Evolutionary conservation across 2,888 invertebrate genomes (phyloP).

Genomic region (Trachelus stipa): DNA sequence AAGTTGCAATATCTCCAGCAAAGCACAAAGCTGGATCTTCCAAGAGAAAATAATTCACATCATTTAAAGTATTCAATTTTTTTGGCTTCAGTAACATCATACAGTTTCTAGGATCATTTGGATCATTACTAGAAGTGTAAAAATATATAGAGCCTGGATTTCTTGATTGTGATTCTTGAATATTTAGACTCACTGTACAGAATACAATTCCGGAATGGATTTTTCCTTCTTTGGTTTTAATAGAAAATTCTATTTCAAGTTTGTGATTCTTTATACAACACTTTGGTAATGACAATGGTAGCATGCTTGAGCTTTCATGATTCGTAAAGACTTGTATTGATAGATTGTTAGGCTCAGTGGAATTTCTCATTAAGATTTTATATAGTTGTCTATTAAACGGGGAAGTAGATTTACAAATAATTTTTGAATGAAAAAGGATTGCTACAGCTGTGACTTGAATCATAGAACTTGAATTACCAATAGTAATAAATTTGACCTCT

Average conservation of each 20-base stretch:
- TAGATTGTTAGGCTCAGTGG: conserved; percentile 43
- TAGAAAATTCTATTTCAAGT: conserved; percentile 57
- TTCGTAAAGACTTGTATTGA: conserved; percentile 47
- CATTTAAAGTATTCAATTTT: conserved; percentile 26
- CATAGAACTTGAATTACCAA: conserved; percentile 21
- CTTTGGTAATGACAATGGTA: conserved; percentile 59
- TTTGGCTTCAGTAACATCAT: conserved; percentile 34
- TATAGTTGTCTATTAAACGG: conserved; percentile 60
- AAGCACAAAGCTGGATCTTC: conserved; percentile 44
- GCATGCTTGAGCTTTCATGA: conserved; percentile 39
- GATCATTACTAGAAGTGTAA: conserved; percentile 49
- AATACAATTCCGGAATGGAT: conserved; percentile 51
- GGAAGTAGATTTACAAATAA: conserved; percentile 47
- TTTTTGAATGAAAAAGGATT: conserved; percentile 52
- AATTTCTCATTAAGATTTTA: conserved; percentile 52
- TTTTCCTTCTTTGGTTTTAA: conserved; percentile 38
- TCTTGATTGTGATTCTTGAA: conserved; percentile 20
- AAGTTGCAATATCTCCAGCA: neutral
- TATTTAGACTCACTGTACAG: conserved; percentile 49
- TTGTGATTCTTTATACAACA: conserved; percentile 44
- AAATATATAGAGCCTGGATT: conserved; percentile 20
- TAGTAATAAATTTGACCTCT: conserved; percentile 46
- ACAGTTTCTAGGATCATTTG: conserved; percentile 54
- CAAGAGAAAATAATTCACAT: conserved; percentile 50
- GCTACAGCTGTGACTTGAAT: conserved; percentile 46